These are phyloP conservation scores for Acronicta alni DNA, from an alignment of 2,888 invertebrate genomes.

Conservation along the genomic window DNA sequence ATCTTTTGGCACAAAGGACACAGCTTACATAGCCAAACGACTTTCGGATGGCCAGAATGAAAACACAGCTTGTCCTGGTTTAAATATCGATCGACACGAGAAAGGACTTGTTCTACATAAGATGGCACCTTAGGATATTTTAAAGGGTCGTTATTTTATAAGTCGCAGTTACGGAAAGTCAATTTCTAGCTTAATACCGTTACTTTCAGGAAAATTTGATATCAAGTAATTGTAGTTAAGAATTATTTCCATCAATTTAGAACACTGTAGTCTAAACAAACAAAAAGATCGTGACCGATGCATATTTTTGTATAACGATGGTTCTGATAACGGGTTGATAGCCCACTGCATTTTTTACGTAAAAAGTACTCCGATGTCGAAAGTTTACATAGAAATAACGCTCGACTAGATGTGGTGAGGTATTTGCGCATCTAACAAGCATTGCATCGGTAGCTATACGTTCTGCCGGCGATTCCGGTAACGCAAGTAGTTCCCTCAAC, in stretches of 20 bases:
- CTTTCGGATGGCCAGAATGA: slow-evolving; percentile 38
- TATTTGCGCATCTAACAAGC: slow-evolving; percentile 40
- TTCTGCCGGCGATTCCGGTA: slow-evolving; percentile 44
- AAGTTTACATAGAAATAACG: slow-evolving; percentile 25
- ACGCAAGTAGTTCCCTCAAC: slow-evolving; percentile 38
- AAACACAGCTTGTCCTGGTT: slow-evolving; percentile 47
- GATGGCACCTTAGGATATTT: not conserved
- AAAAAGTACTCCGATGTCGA: slow-evolving; percentile 11
- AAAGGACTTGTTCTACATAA: slow-evolving; percentile 18
- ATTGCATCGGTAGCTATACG: slow-evolving; percentile 34
- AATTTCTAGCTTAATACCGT: too few relatives aligned
- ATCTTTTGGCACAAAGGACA: slow-evolving; percentile 39
- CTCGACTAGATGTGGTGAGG: slow-evolving; percentile 26
- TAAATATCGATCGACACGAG: slow-evolving; percentile 40
- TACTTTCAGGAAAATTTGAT: not conserved
- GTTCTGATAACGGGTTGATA: not conserved
- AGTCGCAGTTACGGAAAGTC: not conserved
- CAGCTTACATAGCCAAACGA: slow-evolving; percentile 40
- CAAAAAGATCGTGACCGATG: not conserved
- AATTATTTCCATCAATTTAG: too few relatives aligned
- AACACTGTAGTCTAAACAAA: too few relatives aligned
- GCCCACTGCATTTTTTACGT: not conserved
- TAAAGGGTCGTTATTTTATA: not conserved
- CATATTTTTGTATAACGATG: too few relatives aligned
- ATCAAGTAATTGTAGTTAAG: not conserved